Evolutionary conservation across 2,888 invertebrate genomes (phyloP).

Genomic region (Cerastoderma edule): DNA sequence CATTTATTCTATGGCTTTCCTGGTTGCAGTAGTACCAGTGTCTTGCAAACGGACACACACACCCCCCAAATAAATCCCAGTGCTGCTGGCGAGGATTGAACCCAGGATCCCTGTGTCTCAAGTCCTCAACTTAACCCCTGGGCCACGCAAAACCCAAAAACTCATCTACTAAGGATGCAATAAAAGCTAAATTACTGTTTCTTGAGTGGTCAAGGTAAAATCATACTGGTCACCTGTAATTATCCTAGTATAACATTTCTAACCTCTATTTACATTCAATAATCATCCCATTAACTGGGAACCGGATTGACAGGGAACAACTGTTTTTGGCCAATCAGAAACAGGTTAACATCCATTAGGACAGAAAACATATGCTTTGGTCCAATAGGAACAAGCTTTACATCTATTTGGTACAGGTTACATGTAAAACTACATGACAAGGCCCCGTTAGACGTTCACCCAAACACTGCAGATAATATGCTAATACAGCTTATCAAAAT

Average conservation of each 20-base stretch:
- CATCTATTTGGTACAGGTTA: neutral
- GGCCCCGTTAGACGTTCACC: slow-evolving; percentile 7
- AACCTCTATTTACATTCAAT: slow-evolving; percentile 2
- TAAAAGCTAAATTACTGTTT: too few relatives aligned
- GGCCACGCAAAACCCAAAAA: too few relatives aligned
- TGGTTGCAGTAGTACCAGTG: too few relatives aligned
- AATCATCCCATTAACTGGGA: neutral
- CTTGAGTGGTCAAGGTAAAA: too few relatives aligned
- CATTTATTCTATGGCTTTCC: too few relatives aligned
- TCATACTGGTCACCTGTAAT: neutral
- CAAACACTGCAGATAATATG: slow-evolving; percentile 22
- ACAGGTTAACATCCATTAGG: neutral
- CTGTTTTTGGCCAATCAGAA: slow-evolving; percentile 9
- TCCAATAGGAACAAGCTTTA: neutral
- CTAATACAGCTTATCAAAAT: slow-evolving; percentile 8
- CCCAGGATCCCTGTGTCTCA: too few relatives aligned
- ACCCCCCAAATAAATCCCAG: too few relatives aligned
- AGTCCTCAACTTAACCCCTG: too few relatives aligned
- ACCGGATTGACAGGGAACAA: slow-evolving; percentile 5
- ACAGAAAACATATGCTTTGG: slow-evolving; percentile 9
- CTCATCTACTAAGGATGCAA: too few relatives aligned
- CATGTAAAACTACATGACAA: slow-evolving; percentile 26
- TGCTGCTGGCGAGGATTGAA: too few relatives aligned
- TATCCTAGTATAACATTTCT: slow-evolving; percentile 4
- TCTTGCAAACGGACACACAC: too few relatives aligned